Conservation (phyloP, 2,888 invertebrate genomes). For the Lacanobia oleracea region DNA sequence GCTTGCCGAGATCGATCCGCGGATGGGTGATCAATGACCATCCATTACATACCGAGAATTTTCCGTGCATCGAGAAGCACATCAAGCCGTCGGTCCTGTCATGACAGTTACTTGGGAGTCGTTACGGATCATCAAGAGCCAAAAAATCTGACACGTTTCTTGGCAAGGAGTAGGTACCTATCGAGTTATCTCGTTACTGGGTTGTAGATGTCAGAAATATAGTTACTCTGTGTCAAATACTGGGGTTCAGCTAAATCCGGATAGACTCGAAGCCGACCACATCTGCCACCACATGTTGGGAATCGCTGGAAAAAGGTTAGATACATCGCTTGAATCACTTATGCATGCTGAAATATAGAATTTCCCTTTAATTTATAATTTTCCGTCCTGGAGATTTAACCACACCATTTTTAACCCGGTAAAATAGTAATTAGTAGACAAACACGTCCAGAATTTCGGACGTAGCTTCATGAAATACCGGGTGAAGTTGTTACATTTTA, state of each 20-base stretch:
- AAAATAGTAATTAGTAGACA: conserved; percentile 63
- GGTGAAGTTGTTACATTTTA: conserved; percentile 53
- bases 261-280: too few relatives aligned
- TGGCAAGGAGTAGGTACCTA: background rate
- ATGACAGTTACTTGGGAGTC: background rate
- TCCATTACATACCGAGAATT: too few relatives aligned
- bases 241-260: too few relatives aligned
- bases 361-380: conserved; percentile 7
- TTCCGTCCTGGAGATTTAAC: conserved; percentile 33
- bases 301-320: too few relatives aligned
- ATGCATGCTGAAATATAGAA: background rate
- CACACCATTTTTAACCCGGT: conserved; percentile 35
- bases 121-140: background rate
- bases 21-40: too few relatives aligned
- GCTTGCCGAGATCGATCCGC: too few relatives aligned
- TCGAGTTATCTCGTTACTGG: background rate
- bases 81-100: too few relatives aligned
- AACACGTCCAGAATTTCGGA: conserved; percentile 45
- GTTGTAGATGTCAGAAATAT: too few relatives aligned
- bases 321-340: background rate
- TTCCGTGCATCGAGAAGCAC: too few relatives aligned
- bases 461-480: conserved; percentile 45
- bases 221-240: too few relatives aligned
- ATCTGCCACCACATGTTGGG: too few relatives aligned
- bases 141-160: background rate